Base-by-base conservation (phyloP, 2,888 invertebrate species). In the Nomada goodeniana region DNA sequence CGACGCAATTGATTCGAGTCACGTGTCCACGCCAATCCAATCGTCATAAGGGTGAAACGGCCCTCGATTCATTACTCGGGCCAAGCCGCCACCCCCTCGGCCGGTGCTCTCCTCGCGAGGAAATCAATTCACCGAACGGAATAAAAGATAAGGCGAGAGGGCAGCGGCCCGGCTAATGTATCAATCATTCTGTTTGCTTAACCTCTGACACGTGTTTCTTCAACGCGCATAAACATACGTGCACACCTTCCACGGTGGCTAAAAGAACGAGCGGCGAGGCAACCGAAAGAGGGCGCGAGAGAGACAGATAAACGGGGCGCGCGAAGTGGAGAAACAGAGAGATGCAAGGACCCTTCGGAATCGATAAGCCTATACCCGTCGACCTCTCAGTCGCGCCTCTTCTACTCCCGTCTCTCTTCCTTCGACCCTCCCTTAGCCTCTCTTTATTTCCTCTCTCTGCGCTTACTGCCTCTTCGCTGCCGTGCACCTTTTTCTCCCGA, bases 121-220 rank as follows among this genome's bases (percentile, higher is more conserved):
- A 82, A 89, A 90, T 89, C 90, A 89, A 89, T 90, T 89, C 87
- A 80, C 65, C 70, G 74, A 82, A 73, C 82, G 75, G 90, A 90
- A 90, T 89, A 90, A 91, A 91, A 90, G 89, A 89, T 89, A 90
- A 89, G 88, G 88, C 80, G 82, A 80, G 87, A 87, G 88, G 85
- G 82, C 88, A 83, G 83, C 76, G 81, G 74, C 83, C 68, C 80
- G 86, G 88, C 91, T 92, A 92, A 92, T 91, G 91, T 92, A 92
- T 92, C 91, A 92, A 92, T 92, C 92, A 92, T 91, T 92, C 91
- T 91, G 92, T 92, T 92, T 92, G 87, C 91, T 90, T 91, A 92
- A 92, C 91, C 92, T 91, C 89, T 88, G 92, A 91, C 90, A 90
- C 91, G 90, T 84, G 89, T 89, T 88, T 80, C 85, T 84, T 70